A percentile compares a stretch with the other conserved stretches of the same genome.
phyloP scores from a whole-genome alignment of 2,113 vertebrate genomes.

The Heliornis fulica region DNA sequence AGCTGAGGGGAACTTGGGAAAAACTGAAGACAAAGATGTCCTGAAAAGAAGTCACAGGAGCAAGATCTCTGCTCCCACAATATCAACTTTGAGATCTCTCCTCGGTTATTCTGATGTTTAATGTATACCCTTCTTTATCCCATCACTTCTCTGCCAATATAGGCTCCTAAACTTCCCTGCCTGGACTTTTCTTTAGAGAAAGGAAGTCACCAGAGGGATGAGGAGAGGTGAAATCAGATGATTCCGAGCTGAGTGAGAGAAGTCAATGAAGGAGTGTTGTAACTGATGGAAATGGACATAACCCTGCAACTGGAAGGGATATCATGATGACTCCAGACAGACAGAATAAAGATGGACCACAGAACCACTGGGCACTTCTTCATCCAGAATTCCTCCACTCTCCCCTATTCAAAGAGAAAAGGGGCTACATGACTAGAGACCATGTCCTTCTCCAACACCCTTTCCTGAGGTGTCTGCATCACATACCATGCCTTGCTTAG shows the following conservation, averaged over 20 bases:
- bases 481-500: neutral
- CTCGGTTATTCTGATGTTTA: neutral
- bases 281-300: neutral
- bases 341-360: neutral
- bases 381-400: neutral
- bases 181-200: neutral
- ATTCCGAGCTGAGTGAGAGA: neutral
- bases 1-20: neutral
- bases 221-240: neutral
- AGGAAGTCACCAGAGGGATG: neutral
- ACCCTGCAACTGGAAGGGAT: neutral
- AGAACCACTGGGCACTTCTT: neutral
- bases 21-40: neutral
- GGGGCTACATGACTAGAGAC: neutral
- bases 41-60: neutral
- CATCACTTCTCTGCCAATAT: neutral
- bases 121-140: neutral
- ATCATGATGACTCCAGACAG: neutral
- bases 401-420: neutral
- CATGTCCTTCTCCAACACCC: accelerated
- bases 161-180: neutral
- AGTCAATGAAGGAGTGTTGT: neutral
- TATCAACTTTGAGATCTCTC: neutral
- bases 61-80: neutral
- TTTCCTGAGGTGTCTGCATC: neutral